phyloP scores from a whole-genome alignment of 1,140 invertebrate species.

The Temnothorax nylanderi region DNA sequence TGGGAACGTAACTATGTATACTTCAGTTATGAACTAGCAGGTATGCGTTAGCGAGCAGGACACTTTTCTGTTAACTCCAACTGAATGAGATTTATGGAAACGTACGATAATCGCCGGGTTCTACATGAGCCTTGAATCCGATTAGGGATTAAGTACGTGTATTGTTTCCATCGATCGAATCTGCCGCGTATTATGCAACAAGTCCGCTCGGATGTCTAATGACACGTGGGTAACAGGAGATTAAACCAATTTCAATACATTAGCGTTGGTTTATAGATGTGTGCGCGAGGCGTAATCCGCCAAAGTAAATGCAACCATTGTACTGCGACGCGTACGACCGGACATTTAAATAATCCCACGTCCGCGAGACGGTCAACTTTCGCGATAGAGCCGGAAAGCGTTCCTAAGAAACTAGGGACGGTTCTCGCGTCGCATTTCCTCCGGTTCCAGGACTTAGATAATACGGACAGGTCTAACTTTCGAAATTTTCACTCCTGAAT shows the following conservation, averaged over 20 bases:
- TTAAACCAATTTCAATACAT: constrained; percentile 59
- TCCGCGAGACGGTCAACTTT: constrained; percentile 34
- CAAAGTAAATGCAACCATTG: constrained; percentile 37
- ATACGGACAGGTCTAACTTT: constrained; percentile 52
- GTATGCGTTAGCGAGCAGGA: too few relatives aligned
- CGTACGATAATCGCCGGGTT: constrained; percentile 16
- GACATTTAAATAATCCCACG: constrained; percentile 47
- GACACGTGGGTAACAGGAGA: constrained; percentile 48
- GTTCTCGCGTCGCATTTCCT: constrained; percentile 36
- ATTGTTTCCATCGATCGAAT: constrained; percentile 54
- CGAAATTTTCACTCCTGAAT: constrained; percentile 58
- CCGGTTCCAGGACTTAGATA: constrained; percentile 47
- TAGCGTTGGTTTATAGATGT: constrained; percentile 44
- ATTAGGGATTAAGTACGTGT: constrained; percentile 32
- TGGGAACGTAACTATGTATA: not conserved
- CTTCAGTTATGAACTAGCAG: not conserved
- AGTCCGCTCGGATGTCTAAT: constrained; percentile 55
- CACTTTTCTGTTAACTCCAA: not conserved
- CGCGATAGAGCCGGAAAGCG: constrained; percentile 8
- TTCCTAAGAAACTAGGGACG: constrained; percentile 39
- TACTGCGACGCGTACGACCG: not conserved
- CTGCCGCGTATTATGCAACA: constrained; percentile 38
- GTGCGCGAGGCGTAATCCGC: constrained; percentile 30
- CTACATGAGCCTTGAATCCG: constrained; percentile 40
- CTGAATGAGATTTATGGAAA: constrained; percentile 35